phyloP scores from a whole-genome alignment of 2,113 vertebrate genomes.

The Trogon surrucura region DNA sequence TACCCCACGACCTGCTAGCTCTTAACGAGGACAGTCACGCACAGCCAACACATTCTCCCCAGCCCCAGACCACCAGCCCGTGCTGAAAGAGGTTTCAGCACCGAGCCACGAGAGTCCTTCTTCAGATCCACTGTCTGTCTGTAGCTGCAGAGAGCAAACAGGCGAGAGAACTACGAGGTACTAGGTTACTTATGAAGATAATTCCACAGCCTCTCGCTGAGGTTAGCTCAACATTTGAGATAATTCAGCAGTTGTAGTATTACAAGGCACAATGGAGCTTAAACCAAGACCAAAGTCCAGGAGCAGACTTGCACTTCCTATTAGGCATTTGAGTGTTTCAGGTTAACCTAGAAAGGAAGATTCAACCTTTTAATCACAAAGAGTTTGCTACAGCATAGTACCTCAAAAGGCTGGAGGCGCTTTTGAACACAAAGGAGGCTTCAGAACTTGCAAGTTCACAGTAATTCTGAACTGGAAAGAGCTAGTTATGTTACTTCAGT shows the following conservation, averaged over 20 bases:
- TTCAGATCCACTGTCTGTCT: neutral
- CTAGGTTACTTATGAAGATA: neutral
- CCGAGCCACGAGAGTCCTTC: neutral
- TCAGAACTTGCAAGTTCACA: neutral
- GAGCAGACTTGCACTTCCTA: neutral
- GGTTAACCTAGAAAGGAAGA: neutral
- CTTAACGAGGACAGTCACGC: neutral
- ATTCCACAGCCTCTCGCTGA: neutral
- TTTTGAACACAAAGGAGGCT: neutral
- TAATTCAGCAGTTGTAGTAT: neutral
- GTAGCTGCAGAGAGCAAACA: neutral
- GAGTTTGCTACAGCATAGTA: neutral
- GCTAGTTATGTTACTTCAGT: neutral
- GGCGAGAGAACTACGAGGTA: neutral
- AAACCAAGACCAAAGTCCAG: neutral
- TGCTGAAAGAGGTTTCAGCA: neutral
- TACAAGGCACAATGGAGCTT: neutral
- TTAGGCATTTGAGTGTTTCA: neutral
- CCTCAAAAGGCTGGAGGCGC: neutral
- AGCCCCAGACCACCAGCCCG: neutral
- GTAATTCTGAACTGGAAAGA: neutral
- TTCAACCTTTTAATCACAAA: neutral
- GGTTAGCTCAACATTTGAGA: neutral
- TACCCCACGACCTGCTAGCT: neutral
- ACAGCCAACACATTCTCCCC: neutral